Conservation (phyloP, 2,888 invertebrate genomes). For the Cryptus armator region DNA sequence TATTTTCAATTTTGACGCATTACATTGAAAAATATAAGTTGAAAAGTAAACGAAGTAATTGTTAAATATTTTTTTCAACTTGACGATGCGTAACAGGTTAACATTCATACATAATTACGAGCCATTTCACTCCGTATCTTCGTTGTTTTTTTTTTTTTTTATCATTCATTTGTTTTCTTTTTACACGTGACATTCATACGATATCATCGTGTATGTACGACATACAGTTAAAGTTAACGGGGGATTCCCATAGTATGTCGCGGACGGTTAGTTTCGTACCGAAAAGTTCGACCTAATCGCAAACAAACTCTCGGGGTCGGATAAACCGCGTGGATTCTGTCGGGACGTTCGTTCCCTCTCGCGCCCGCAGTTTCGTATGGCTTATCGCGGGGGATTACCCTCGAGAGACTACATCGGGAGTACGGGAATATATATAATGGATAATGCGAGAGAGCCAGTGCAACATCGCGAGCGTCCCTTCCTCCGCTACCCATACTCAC, state of each 20-base stretch:
- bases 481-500: background rate
- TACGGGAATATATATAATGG: constrained; percentile 58
- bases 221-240: constrained; percentile 57
- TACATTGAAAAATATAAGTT: too few species aligned
- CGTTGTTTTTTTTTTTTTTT: too few species aligned
- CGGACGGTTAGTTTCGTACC: constrained; percentile 50
- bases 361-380: constrained; percentile 57
- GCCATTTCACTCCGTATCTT: too few species aligned
- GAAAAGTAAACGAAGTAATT: too few species aligned
- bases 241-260: constrained; percentile 46
- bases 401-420: constrained; percentile 64
- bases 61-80: too few species aligned
- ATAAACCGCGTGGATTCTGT: constrained; percentile 50
- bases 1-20: too few species aligned
- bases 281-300: constrained; percentile 65
- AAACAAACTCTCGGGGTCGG: constrained; percentile 55
- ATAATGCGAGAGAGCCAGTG: constrained; percentile 48
- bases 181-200: background rate
- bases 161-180: too few species aligned
- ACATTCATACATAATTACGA: background rate
- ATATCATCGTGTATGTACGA: background rate
- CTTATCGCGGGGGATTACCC: constrained; percentile 71
- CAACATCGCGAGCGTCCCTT: constrained; percentile 31
- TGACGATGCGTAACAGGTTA: too few species aligned
- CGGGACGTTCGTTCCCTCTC: constrained; percentile 42